phyloP scores from a whole-genome alignment of 2,113 vertebrate species.

The Smithornis capensis region DNA sequence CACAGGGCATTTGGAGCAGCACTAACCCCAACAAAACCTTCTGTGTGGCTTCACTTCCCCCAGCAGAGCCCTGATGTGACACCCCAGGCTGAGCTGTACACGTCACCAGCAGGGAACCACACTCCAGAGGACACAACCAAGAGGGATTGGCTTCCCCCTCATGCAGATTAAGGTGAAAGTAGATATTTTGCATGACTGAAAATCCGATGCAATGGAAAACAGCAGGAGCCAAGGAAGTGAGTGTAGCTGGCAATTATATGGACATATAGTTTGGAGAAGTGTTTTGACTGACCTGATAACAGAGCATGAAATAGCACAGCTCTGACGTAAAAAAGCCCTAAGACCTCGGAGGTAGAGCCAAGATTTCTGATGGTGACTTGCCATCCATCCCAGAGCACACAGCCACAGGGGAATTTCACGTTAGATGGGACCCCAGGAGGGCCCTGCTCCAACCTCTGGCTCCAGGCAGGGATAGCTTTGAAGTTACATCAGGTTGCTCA shows the following conservation, averaged over 20 bases:
- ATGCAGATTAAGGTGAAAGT: not conserved
- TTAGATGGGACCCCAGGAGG: not conserved
- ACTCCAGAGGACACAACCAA: accelerated
- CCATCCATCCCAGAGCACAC: not conserved
- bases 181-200: not conserved
- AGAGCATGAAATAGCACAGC: slow-evolving; percentile 8
- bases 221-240: slow-evolving; percentile 33
- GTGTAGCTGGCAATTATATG: not conserved
- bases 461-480: not conserved
- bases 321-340: slow-evolving; percentile 7
- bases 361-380: not conserved
- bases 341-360: not conserved
- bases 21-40: not conserved
- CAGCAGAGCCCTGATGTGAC: not conserved
- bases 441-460: not conserved
- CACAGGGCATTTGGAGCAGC: not conserved
- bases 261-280: not conserved
- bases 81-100: accelerated
- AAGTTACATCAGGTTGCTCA: not conserved
- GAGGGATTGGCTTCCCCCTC: not conserved
- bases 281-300: slow-evolving; percentile 53
- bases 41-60: not conserved
- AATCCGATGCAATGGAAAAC: not conserved
- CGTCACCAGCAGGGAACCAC: accelerated
- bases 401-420: not conserved